Conservation (phyloP, 2,113 vertebrate genomes). For the Planiliza haematocheilus region DNA sequence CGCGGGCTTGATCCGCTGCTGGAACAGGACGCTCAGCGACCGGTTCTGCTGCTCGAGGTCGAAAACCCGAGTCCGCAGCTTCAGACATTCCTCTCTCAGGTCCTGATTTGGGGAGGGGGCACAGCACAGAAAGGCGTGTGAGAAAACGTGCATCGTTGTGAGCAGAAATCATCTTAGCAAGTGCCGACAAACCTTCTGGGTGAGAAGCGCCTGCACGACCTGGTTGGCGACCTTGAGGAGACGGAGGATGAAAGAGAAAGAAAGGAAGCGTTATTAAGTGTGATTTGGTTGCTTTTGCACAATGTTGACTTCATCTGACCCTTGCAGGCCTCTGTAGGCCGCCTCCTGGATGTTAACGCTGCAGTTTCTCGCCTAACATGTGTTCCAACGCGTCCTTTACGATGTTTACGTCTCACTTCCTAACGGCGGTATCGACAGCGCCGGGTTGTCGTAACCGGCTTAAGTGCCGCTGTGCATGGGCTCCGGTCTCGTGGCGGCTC, state of each 20-base stretch:
- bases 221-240: slow-evolving; percentile 92
- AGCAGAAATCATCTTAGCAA: background rate
- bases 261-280: slow-evolving; percentile 6
- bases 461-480: slow-evolving; percentile 69
- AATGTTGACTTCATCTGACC: background rate
- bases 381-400: too few relatives aligned
- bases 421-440: slow-evolving; percentile 77
- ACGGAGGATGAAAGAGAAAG: slow-evolving; percentile 6
- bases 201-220: slow-evolving; percentile 94
- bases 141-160: background rate
- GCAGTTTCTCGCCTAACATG: slow-evolving; percentile 8
- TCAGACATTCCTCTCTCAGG: slow-evolving; percentile 92
- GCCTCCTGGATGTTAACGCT: background rate
- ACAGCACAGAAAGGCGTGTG: background rate
- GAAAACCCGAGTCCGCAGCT: slow-evolving; percentile 92
- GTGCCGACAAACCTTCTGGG: slow-evolving; percentile 90
- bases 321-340: slow-evolving; percentile 12
- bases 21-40: slow-evolving; percentile 88
- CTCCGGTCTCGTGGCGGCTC: slow-evolving; percentile 28
- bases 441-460: slow-evolving; percentile 28
- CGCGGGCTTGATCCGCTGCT: slow-evolving; percentile 89
- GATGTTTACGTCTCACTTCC: background rate
- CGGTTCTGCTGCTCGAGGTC: slow-evolving; percentile 95
- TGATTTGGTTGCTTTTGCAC: background rate
- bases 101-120: slow-evolving; percentile 84